phyloP scores from a whole-genome alignment of 2,797 vertebrate genomes.

The Sciaenops ocellatus region DNA sequence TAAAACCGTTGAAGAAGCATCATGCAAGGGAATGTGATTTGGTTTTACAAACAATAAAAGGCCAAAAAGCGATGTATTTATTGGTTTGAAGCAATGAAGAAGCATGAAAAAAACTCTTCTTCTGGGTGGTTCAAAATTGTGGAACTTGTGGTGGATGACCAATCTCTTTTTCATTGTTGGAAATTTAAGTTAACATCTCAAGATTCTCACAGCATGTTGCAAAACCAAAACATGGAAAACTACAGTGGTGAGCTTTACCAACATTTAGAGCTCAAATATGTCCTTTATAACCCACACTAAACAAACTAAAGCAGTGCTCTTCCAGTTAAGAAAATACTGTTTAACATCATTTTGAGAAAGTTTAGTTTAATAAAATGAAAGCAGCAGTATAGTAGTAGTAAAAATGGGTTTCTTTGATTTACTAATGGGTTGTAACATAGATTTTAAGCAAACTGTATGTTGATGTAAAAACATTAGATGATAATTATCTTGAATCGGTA shows the following conservation, averaged over 20 bases:
- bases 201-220: background rate
- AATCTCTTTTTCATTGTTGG: background rate
- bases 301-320: background rate
- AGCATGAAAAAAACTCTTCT: background rate
- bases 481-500: background rate
- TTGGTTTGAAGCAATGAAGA: constrained; percentile 11
- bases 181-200: background rate
- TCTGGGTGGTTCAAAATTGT: background rate
- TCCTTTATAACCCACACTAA: background rate
- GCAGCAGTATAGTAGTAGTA: no score
- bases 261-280: background rate
- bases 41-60: constrained; percentile 41
- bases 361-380: background rate
- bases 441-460: background rate
- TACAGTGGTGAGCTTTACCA: background rate
- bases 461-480: fast-evolving
- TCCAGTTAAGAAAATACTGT: background rate
- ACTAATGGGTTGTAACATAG: background rate
- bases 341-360: background rate
- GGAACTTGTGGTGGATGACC: background rate
- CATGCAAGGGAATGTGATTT: constrained; percentile 10
- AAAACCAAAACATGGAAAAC: background rate
- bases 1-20: constrained; percentile 28
- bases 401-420: no score
- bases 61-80: constrained; percentile 8